These are phyloP conservation scores for Lasioglossum pauxillum DNA, from an alignment of 2,888 invertebrate species.

Conservation along the genomic window DNA sequence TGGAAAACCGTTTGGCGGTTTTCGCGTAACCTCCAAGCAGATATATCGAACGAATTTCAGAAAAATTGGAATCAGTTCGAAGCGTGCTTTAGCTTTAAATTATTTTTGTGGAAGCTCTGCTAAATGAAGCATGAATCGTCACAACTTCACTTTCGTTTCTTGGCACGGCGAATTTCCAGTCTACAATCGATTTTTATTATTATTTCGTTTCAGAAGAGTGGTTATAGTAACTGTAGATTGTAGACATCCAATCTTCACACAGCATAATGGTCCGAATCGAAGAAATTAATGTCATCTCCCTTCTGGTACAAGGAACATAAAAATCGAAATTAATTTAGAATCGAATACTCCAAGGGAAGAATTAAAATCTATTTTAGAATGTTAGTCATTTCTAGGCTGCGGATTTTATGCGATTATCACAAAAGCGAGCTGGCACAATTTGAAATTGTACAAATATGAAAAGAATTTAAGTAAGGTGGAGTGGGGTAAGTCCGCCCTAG, in stretches of 20 bases:
- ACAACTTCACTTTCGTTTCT: background rate
- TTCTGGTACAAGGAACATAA: background rate
- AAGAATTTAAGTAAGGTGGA: too few relatives aligned
- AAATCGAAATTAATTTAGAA: background rate
- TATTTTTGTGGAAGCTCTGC: background rate
- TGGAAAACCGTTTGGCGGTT: constrained; percentile 49
- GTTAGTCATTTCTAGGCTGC: too few relatives aligned
- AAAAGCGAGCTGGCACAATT: too few relatives aligned
- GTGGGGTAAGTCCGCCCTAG: too few relatives aligned
- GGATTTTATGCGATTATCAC: too few relatives aligned
- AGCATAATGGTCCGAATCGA: background rate
- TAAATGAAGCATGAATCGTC: background rate
- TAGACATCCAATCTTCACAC: too few relatives aligned
- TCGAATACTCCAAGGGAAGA: background rate
- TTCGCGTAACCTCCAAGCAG: background rate
- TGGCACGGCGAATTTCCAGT: background rate
- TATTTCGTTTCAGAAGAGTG: too few relatives aligned
- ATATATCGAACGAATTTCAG: background rate
- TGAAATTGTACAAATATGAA: too few relatives aligned
- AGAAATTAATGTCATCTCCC: background rate
- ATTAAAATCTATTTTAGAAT: too few relatives aligned
- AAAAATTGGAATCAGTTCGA: background rate
- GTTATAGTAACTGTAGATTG: too few relatives aligned
- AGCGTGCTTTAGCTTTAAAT: background rate
- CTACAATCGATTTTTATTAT: too few relatives aligned